Base-by-base conservation (phyloP, 2,113 vertebrate species). In the Cygnus buccinator region DNA sequence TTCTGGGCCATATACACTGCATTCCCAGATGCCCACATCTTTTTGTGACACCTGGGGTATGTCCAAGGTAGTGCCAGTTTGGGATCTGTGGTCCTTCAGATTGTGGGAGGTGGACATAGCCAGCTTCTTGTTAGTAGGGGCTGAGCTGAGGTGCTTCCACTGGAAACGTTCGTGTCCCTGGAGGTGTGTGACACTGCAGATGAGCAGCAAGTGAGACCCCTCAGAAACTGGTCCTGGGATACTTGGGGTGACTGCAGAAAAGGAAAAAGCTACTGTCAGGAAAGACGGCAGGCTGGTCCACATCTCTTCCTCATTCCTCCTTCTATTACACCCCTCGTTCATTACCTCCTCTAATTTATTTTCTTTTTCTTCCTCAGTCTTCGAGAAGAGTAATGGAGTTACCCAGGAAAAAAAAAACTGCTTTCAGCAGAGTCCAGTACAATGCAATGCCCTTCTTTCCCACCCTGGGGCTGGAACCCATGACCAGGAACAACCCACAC, bases 141-240 rank as follows among this genome's bases (percentile, higher is more conserved):
- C 35, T 39, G 71, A 77, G 43, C 41, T 10, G 3, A 97, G 70
- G 31, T 83, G 46, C 3, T n/a, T 83, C 98, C 98, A 98, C 44
- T 97, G 94, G 89, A 98, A 97, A 44, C 0, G 68, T 66, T 98
- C 98, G 1, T 89, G 63, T 87, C 97, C 97, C 2, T 28, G 29
- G 50, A 23, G 31, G 35, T 92, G 90, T 2, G 65, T 94, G 77
- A 97, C 63, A 20, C 89, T 71, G 81, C 97, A 97, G 54, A 17
- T 39, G 78, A 97, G 95, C 44, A 52, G 29, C 92, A 97, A 80
- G 72, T 0, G 74, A 81, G 48, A 94, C 33, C 96, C 97, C 58
- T 97, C 97, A 5, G 83, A 84, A 82, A 97, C 46, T 0, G 85
- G 85, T 31, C 93, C 96, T 71, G 87, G 92, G 84, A 87, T 95